Base-by-base conservation (phyloP, 2,888 invertebrate genomes). In the Pseudococcus viburni region DNA sequence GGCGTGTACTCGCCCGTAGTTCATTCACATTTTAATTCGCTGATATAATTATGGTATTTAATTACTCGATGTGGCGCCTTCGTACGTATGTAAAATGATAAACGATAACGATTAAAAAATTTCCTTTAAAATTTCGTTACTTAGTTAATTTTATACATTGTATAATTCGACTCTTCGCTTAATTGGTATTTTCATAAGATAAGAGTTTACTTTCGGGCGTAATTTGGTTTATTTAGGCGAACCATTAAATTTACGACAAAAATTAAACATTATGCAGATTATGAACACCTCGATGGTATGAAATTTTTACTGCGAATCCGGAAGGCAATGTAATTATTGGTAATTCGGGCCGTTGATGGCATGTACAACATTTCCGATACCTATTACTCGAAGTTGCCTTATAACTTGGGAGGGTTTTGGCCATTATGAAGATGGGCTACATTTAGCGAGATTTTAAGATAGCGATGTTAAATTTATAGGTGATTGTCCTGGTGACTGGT, bases 391-490 rank as follows among this genome's bases (percentile, higher is more conserved):
- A 6, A 42, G 42, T 42, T 42, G 42, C 42, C 15, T 26, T 73
- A 6, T 33, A 17, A 73, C 6, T 15, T 33, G 6, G 4, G 17
- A 17, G 33, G 73, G 33, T 73, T 73, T 73, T 33, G 17, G 73
- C 26, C 17, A 33, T 73, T 73, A 73, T 73, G 39, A 17, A 73
- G 73, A 73, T 33, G 73, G 33, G 73, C 73, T 73, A 33, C 15
- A 68, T 68, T 68, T 68, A 68, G 68, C 68, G 68, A 73, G 73
- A 73, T 73, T 73, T 73, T 33, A 73, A 73, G 73, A 73, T 64
- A 64, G 64, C 22, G 11, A 11, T 33, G 73, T 68, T 12, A 68
- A 42, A 68, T 68, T 68, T 26, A 68, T 68, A 68, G 68, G 68
- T 68, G 68, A 68, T 26, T 68, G 68, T 68, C 68, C 68, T 68